These are phyloP conservation scores for Euclidia mi DNA, from an alignment of 2,888 invertebrate genomes.

Conservation along the genomic window DNA sequence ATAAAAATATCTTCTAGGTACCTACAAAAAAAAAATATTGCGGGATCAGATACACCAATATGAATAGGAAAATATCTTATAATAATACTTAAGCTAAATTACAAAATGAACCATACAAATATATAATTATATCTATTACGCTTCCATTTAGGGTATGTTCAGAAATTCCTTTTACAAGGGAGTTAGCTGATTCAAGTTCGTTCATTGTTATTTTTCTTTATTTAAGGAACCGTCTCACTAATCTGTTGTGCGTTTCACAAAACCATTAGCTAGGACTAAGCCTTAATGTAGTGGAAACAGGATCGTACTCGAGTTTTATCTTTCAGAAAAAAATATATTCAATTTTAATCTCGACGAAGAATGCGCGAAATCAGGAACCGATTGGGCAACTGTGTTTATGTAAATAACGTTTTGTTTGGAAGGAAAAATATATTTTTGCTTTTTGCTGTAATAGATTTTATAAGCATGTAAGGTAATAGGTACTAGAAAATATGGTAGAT, in stretches of 20 bases:
- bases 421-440: not conserved
- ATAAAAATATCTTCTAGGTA: too few species aligned
- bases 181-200: not conserved
- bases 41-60: too few species aligned
- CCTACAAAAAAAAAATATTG: too few species aligned
- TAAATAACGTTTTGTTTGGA: conserved; percentile 1
- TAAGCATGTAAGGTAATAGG: too few species aligned
- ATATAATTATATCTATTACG: conserved; percentile 3
- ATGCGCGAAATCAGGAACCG: conserved; percentile 29
- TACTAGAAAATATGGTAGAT: too few species aligned
- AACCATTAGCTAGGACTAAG: conserved; percentile 42
- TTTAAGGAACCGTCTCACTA: conserved; percentile 25
- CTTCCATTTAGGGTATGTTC: not conserved
- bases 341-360: conserved; percentile 46
- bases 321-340: conserved; percentile 48
- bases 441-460: too few species aligned
- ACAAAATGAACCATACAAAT: not conserved
- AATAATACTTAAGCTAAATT: not conserved
- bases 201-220: conserved; percentile 24
- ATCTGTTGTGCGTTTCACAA: conserved; percentile 43
- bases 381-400: conserved; percentile 27
- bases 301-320: conserved; percentile 45
- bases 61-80: too few species aligned
- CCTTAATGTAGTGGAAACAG: conserved; percentile 53
- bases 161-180: not conserved